Conservation (phyloP, 2,797 vertebrate genomes). For the Pangasius macronema region DNA sequence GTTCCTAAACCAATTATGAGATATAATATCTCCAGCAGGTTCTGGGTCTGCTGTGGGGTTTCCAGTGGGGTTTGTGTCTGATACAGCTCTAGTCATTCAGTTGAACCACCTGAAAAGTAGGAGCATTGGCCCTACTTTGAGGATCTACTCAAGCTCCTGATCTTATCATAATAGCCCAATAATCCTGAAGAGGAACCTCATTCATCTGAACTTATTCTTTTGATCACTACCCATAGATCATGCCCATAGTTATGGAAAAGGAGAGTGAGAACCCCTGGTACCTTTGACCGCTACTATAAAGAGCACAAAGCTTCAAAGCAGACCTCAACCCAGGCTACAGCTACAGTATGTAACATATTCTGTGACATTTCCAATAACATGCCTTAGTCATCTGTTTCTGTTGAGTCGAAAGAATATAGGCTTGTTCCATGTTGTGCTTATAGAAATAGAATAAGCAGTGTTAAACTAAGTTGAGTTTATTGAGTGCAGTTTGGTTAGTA, state of each 20-base stretch:
- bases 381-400: neutral
- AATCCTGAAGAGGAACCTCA: neutral
- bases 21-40: neutral
- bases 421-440: neutral
- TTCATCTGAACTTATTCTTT: neutral
- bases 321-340: neutral
- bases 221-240: neutral
- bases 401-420: neutral
- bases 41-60: neutral
- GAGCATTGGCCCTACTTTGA: neutral
- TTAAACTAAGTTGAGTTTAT: neutral
- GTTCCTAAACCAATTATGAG: neutral
- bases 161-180: neutral
- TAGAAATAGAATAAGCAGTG: neutral
- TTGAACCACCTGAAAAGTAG: neutral
- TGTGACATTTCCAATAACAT: neutral
- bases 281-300: neutral
- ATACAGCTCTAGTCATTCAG: neutral
- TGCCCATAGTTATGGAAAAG: neutral
- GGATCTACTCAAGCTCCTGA: neutral
- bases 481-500: neutral
- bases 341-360: conserved; percentile 1
- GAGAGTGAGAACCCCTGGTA: neutral
- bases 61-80: neutral
- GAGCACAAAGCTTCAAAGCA: neutral